Evolutionary conservation across 2,113 vertebrate species (phyloP).

Genomic region (Camelus bactrianus): DNA sequence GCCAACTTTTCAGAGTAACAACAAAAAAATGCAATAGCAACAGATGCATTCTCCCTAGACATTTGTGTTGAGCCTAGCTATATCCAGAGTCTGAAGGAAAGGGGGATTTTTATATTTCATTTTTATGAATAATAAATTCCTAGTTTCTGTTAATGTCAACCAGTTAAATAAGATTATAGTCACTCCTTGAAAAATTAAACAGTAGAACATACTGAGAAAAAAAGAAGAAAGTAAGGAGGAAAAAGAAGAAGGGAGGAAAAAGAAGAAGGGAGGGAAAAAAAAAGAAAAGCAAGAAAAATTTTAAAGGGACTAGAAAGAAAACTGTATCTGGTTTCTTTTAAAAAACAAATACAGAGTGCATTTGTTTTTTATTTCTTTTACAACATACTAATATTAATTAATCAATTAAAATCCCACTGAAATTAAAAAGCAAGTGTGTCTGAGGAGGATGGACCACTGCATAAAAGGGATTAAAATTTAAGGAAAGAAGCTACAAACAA

Average conservation of each 20-base stretch:
- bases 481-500: neutral
- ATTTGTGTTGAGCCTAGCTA: constrained; percentile 76
- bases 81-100: constrained; percentile 58
- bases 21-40: constrained; percentile 75
- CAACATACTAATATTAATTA: neutral
- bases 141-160: constrained; percentile 65
- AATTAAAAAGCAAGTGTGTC: neutral
- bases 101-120: constrained; percentile 35
- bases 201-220: neutral
- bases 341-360: neutral
- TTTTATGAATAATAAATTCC: constrained; percentile 75
- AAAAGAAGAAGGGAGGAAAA: neutral
- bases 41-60: constrained; percentile 78
- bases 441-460: neutral
- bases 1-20: constrained; percentile 77
- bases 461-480: neutral
- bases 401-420: neutral
- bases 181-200: neutral
- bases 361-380: constrained; percentile 42
- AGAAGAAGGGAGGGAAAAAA: neutral
- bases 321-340: neutral
- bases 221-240: neutral
- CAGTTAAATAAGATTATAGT: constrained; percentile 33
- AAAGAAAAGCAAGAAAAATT: neutral
- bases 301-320: neutral